A percentile compares a stretch with the other conserved stretches of the same genome.
Conservation (phyloP, 2,888 invertebrate genomes). For the Tipula helvola region DNA sequence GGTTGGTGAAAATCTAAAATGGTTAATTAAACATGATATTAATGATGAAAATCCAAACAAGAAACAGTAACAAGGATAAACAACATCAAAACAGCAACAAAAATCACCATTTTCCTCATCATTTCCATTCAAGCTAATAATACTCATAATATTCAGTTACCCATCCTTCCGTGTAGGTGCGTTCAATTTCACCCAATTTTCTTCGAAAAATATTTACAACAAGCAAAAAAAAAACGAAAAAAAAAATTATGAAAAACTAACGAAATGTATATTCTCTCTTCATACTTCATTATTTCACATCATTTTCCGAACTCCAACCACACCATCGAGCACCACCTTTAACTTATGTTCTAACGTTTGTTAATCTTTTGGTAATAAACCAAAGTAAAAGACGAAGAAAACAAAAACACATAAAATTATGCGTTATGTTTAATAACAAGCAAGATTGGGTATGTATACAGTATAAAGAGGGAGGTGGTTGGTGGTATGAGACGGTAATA, state of each 20-base stretch:
- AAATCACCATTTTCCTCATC: neutral
- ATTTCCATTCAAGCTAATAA: neutral
- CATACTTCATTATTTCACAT: conserved; percentile 4
- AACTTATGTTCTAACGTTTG: conserved; percentile 4
- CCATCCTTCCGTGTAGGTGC: neutral
- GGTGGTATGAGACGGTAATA: neutral
- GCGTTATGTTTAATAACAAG: neutral
- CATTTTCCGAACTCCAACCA: neutral
- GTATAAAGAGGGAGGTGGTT: neutral
- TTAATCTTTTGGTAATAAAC: neutral
- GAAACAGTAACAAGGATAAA: neutral
- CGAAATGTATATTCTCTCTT: neutral
- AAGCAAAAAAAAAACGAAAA: neutral
- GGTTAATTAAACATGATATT: neutral
- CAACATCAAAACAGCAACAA: neutral
- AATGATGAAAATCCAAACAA: neutral
- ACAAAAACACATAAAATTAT: neutral
- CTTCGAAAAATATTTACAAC: neutral
- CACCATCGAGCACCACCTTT: neutral
- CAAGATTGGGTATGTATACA: neutral
- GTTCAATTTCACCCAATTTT: neutral
- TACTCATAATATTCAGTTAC: neutral
- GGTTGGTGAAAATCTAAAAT: neutral
- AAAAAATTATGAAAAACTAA: neutral
- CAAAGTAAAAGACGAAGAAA: neutral